Conservation (phyloP, 2,113 vertebrate species). For the Bungarus multicinctus region DNA sequence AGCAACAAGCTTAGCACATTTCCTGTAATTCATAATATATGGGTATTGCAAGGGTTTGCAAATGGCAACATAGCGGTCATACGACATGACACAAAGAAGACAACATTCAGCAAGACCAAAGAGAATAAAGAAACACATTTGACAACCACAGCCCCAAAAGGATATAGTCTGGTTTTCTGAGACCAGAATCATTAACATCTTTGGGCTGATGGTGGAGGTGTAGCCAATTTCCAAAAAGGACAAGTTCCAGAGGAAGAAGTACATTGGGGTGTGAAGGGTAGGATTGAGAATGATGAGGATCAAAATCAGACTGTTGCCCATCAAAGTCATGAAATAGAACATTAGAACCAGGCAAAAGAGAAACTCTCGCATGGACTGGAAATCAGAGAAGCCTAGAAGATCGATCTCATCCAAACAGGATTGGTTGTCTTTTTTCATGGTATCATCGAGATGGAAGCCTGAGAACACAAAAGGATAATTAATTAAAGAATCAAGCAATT, state of each 20-base stretch:
- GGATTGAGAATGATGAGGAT: constrained; percentile 14
- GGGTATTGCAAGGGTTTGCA: background rate
- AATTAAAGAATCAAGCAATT: background rate
- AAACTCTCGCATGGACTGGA: constrained; percentile 16
- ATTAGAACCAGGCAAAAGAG: constrained; percentile 35
- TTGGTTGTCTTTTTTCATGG: background rate
- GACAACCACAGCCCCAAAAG: background rate
- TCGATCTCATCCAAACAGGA: background rate
- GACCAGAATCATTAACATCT: constrained; percentile 28
- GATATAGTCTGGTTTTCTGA: background rate
- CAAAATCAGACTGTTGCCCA: constrained; percentile 40
- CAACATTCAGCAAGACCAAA: background rate
- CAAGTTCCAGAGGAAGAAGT: background rate
- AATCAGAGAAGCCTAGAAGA: constrained; percentile 29
- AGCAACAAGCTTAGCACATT: background rate
- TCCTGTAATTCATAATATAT: background rate
- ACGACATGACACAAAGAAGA: background rate
- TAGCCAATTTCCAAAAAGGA: constrained; percentile 30
- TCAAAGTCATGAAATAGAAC: constrained; percentile 9
- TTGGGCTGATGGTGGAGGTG: constrained; percentile 36
- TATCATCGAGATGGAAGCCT: background rate
- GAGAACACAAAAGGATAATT: background rate
- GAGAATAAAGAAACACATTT: background rate
- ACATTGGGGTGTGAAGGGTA: constrained; percentile 35
- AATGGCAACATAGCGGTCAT: background rate